Evolutionary conservation across 2,113 vertebrate genomes (phyloP), one percentile per base, ranked within the genome.

Genomic region (Taurulus bubalis): DNA sequence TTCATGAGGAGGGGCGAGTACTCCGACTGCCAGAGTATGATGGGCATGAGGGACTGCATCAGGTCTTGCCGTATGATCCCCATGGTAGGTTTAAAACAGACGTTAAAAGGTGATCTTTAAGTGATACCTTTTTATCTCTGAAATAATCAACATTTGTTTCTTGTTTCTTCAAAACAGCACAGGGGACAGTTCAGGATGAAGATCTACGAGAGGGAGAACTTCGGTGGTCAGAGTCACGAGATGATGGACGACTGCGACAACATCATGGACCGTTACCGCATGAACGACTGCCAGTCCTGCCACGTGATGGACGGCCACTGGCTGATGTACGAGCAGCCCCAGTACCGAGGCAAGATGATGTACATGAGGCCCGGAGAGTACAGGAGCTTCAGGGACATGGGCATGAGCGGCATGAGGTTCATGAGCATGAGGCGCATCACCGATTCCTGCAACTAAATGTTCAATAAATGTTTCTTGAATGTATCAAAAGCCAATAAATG

Each of bases 301-400:
- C 63, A 94, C 15, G 93, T 95, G 79, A 91, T 94, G 91, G 94
- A 95, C 1, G 95, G 95, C 70, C 92, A 95, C 79, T 95, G 95
- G 94, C 87, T 94, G 80, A 87, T 95, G 89, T 95, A 91, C 56
- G 95, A 95, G 84, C 93, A 92, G 84, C 89, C 94, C 83, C 49
- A 94, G 74, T 94, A 3, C 36, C 26, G 63, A 42, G 63, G 63
- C 63, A 65, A 0, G 34, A 14, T 15, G 63, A 42, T 65, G 63
- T 65, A 65, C 63, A 24, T 65, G 63, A 65, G 63, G 36, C 63
- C 63, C 36, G 63, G 63, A 65, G 63, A 65, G 63, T 26, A 65
- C 63, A 65, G 14, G 63, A 65, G 2, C 63, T 65, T 65, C 63
- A 65, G 12, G 12, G 36, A 65, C 63, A 65, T 65, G 63, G 63